Conservation (phyloP, 2,113 vertebrate genomes). For the Ageneiosus marmoratus region DNA sequence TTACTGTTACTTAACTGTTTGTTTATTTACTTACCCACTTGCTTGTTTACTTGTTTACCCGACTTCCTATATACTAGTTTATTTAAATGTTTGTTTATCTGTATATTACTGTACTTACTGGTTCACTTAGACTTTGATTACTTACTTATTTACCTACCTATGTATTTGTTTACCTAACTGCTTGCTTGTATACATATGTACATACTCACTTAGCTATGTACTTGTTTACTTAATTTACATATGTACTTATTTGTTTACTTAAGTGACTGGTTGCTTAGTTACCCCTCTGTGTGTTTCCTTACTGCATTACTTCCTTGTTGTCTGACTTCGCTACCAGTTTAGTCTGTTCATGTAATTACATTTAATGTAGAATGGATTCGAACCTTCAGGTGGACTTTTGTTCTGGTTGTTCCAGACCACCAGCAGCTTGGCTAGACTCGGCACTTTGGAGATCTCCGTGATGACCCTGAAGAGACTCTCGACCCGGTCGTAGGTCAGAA, state of each 20-base stretch:
- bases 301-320: not conserved
- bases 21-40: not conserved
- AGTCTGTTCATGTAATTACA: not conserved
- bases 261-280: not conserved
- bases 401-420: constrained; percentile 99
- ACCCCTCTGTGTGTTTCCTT: not conserved
- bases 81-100: not conserved
- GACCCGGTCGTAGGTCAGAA: constrained; percentile 93
- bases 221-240: not conserved
- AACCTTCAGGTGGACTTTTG: constrained; percentile 96
- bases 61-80: not conserved
- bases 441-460: constrained; percentile 96
- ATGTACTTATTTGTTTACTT: not conserved
- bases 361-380: constrained; percentile 40
- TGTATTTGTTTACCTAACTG: not conserved
- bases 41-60: not conserved
- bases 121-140: not conserved
- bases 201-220: not conserved
- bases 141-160: not conserved
- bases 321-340: not conserved
- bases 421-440: constrained; percentile 91
- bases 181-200: not conserved
- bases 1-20: not conserved
- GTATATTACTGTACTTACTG: not conserved
- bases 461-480: constrained; percentile 98